These are phyloP conservation scores for Stylophora pistillata DNA, from an alignment of 64 coral and sea anemone genomes.

Conservation along the genomic window DNA sequence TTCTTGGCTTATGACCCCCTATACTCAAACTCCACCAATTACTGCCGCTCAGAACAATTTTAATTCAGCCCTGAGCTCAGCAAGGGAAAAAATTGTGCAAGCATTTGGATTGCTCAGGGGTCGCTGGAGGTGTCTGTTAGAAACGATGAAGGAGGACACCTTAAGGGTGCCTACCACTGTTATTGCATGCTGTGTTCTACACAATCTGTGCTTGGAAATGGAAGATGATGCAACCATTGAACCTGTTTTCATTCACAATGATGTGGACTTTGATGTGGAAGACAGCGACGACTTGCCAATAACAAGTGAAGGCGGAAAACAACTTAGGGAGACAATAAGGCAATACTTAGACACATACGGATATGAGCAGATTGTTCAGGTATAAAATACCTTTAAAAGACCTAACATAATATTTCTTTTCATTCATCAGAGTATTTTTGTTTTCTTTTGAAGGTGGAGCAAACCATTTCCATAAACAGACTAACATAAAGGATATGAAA, in stretches of 20 bases:
- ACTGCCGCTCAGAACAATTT: neutral
- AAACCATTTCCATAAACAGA: too few species aligned
- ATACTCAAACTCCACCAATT: neutral
- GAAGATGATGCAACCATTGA: slow-evolving; percentile 23
- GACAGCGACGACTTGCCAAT: neutral
- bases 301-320: neutral
- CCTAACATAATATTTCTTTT: neutral
- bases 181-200: slow-evolving; percentile 54
- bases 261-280: neutral
- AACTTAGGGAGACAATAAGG: slow-evolving; percentile 9
- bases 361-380: neutral
- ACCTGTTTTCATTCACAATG: neutral
- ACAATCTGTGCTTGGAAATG: slow-evolving; percentile 41
- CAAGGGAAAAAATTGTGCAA: slow-evolving; percentile 20
- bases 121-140: slow-evolving; percentile 43
- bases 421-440: neutral
- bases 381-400: neutral
- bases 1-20: slow-evolving; percentile 56
- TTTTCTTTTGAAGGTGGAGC: neutral
- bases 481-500: too few species aligned
- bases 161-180: slow-evolving; percentile 44
- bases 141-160: slow-evolving; percentile 20
- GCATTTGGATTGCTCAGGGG: slow-evolving; percentile 51
- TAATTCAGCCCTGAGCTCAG: slow-evolving; percentile 18
- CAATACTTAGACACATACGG: slow-evolving; percentile 17